Conservation (phyloP, 2,113 vertebrate species). For the Equus quagga region DNA sequence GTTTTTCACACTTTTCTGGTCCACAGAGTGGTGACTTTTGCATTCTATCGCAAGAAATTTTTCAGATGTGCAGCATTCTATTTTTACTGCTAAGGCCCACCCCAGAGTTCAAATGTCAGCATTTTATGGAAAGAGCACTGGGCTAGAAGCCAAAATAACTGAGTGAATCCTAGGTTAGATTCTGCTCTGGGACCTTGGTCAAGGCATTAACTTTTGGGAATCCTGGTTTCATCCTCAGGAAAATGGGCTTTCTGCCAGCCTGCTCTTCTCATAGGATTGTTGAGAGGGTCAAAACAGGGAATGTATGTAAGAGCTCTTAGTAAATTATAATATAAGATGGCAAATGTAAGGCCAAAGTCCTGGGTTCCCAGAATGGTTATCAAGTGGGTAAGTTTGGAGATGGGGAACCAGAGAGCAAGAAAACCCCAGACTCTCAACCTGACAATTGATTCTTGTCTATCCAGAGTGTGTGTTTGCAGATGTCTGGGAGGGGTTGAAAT, state of each 20-base stretch:
- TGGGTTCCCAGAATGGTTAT: neutral
- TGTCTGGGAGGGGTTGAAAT: neutral
- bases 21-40: slow-evolving; percentile 24
- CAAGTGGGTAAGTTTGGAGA: neutral
- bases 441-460: neutral
- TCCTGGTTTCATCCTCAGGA: slow-evolving; percentile 21
- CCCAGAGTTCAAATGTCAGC: slow-evolving; percentile 63
- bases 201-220: slow-evolving; percentile 58
- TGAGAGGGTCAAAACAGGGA: neutral
- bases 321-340: neutral
- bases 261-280: neutral
- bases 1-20: neutral
- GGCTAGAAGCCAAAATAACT: slow-evolving; percentile 31
- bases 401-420: neutral
- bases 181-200: slow-evolving; percentile 28
- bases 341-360: neutral
- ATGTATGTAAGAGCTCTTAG: neutral
- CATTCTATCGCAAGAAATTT: slow-evolving; percentile 50
- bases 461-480: neutral
- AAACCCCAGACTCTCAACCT: neutral
- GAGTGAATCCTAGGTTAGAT: neutral
- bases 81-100: slow-evolving; percentile 55
- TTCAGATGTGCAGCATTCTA: slow-evolving; percentile 41
- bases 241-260: slow-evolving; percentile 24
- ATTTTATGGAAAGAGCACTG: slow-evolving; percentile 47